Evolutionary conservation across 2,113 vertebrate species (phyloP).

Genomic region (Numenius arquata): DNA sequence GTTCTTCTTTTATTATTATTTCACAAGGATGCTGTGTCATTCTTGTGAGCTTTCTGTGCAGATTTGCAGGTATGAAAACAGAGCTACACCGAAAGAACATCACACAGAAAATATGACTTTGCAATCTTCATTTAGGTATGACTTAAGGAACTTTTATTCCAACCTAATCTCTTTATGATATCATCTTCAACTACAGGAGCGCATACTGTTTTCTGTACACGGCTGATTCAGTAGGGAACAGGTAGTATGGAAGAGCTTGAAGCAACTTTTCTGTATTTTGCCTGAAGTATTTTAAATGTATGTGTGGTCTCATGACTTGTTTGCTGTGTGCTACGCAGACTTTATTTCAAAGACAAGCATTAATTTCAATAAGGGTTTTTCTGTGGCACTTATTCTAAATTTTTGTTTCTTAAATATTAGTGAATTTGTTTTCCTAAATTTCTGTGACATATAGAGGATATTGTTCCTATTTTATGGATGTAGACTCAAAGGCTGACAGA

Average conservation of each 20-base stretch:
- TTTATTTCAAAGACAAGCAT: neutral
- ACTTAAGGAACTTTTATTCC: neutral
- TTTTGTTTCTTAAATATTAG: neutral
- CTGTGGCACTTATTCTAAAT: neutral
- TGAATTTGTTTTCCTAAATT: neutral
- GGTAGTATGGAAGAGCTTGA: neutral
- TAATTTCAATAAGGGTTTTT: neutral
- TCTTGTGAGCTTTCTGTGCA: neutral
- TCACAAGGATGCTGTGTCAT: neutral
- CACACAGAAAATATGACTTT: neutral
- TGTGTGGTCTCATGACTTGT: neutral
- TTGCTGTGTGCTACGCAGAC: neutral
- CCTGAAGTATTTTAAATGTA: neutral
- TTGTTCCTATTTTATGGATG: neutral
- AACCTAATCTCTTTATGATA: neutral
- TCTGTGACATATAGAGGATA: rapidly evolving
- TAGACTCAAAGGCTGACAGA: neutral
- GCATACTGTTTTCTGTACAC: neutral
- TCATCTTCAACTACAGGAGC: neutral
- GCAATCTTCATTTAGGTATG: neutral
- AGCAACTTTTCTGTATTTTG: neutral
- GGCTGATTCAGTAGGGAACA: neutral
- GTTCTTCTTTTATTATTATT: neutral
- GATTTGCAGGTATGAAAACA: neutral
- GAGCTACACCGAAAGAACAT: neutral